phyloP scores from a whole-genome alignment of 2,797 vertebrate species.

The Acanthopagrus latus region DNA sequence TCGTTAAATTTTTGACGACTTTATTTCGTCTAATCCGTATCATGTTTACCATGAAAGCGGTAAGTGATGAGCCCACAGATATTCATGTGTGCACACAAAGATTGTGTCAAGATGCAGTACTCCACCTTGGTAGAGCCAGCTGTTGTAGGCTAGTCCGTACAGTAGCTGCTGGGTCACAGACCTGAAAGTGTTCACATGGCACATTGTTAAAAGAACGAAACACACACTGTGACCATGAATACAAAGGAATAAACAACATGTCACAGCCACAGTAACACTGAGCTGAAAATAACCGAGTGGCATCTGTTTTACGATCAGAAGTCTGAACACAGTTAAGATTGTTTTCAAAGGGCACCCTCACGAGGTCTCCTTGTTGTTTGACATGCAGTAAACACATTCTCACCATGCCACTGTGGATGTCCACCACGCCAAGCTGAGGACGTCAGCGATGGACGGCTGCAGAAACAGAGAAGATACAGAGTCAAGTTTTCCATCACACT shows the following conservation, averaged over 20 bases:
- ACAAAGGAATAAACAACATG: slow-evolving; percentile 28
- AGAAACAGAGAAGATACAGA: slow-evolving; percentile 25
- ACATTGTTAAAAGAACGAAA: slow-evolving; percentile 37
- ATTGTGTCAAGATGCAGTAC: neutral
- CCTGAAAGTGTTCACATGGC: slow-evolving; percentile 80
- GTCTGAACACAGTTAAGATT: slow-evolving; percentile 17
- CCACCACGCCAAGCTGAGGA: slow-evolving; percentile 97
- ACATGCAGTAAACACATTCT: slow-evolving; percentile 65
- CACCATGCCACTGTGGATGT: slow-evolving; percentile 96
- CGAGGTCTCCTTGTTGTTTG: slow-evolving; percentile 11
- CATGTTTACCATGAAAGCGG: neutral
- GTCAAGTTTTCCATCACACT: neutral
- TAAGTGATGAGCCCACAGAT: neutral
- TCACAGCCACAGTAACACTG: slow-evolving; percentile 3
- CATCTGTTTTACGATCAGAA: slow-evolving; percentile 31
- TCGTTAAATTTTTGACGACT: neutral
- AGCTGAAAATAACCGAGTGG: slow-evolving; percentile 33
- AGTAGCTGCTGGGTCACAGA: slow-evolving; percentile 95
- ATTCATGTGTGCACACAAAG: neutral
- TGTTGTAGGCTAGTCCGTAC: slow-evolving; percentile 91
- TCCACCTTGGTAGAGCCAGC: slow-evolving; percentile 94
- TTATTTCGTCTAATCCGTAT: neutral
- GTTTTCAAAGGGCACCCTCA: slow-evolving; percentile 19
- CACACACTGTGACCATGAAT: slow-evolving; percentile 28
- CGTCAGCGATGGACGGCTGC: slow-evolving; percentile 94